Conservation (phyloP, 2,797 vertebrate species). For the Microcaecilia unicolor region DNA sequence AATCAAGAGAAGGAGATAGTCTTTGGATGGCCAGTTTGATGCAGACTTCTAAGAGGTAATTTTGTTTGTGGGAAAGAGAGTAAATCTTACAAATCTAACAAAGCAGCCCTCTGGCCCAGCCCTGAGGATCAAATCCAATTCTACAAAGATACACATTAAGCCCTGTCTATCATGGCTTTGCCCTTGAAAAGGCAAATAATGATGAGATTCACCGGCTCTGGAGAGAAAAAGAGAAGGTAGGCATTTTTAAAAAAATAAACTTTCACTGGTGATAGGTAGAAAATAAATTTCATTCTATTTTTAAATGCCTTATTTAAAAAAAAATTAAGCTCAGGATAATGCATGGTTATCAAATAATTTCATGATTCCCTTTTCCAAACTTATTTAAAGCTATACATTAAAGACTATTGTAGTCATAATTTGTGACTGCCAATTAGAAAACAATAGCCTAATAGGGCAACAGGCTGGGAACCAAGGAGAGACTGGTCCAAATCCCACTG, state of each 20-base stretch:
- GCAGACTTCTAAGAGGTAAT: slow-evolving; percentile 62
- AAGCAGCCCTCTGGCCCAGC: slow-evolving; percentile 66
- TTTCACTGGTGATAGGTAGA: slow-evolving; percentile 9
- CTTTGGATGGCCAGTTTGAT: slow-evolving; percentile 46
- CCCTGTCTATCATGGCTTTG: slow-evolving; percentile 77
- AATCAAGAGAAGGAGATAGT: slow-evolving; percentile 53
- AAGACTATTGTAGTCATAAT: too few relatives aligned
- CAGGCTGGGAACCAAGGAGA: too few relatives aligned
- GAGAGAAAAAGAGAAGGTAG: slow-evolving; percentile 31
- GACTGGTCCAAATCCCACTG: too few relatives aligned
- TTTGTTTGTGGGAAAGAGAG: slow-evolving; percentile 67
- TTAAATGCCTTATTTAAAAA: too few relatives aligned
- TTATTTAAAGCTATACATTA: too few relatives aligned
- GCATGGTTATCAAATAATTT: too few relatives aligned
- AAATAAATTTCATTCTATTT: too few relatives aligned
- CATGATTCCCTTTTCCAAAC: too few relatives aligned
- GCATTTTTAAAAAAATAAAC: slow-evolving; percentile 21
- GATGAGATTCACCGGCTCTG: slow-evolving; percentile 55
- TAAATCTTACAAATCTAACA: slow-evolving; percentile 75
- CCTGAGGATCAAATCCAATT: slow-evolving; percentile 87
- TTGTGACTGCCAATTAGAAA: too few relatives aligned
- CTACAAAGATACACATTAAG: slow-evolving; percentile 82
- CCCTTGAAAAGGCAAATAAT: slow-evolving; percentile 77
- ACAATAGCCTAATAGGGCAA: too few relatives aligned
- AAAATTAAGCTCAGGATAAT: too few relatives aligned